These are phyloP conservation scores for Meteorus sp. DNA, from an alignment of 1,140 invertebrate species.

Conservation along the genomic window DNA sequence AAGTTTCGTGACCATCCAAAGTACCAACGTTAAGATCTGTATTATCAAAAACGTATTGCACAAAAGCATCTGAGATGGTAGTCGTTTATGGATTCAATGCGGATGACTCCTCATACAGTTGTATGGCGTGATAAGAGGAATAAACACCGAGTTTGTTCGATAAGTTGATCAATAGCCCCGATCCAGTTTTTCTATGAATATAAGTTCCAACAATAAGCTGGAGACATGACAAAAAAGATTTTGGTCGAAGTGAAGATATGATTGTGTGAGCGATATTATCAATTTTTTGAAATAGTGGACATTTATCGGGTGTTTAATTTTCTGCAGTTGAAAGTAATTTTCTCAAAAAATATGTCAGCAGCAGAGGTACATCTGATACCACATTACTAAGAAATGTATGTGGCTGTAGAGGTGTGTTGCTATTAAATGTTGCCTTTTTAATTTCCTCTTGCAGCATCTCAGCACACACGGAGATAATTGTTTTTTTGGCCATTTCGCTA, in stretches of 20 bases:
- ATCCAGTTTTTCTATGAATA: slow-evolving; percentile 27
- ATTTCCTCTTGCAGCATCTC: too few species aligned
- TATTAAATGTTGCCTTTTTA: too few species aligned
- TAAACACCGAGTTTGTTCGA: slow-evolving; percentile 27
- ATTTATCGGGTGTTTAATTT: too few species aligned
- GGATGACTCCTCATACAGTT: slow-evolving; percentile 1
- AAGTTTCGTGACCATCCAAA: slow-evolving; percentile 34
- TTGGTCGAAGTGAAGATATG: slow-evolving; percentile 41
- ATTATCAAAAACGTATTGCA: slow-evolving; percentile 34
- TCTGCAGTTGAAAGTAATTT: too few species aligned
- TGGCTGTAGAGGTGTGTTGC: too few species aligned
- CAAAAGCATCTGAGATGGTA: slow-evolving; percentile 8
- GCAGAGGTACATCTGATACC: too few species aligned
- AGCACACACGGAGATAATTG: too few species aligned
- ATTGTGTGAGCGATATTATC: slow-evolving; percentile 46
- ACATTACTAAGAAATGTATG: too few species aligned
- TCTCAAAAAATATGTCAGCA: too few species aligned
- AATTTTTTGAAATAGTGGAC: too few species aligned
- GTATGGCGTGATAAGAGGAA: background rate
- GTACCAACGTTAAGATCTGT: slow-evolving; percentile 34
- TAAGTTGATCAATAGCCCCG: slow-evolving; percentile 21
- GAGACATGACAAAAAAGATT: slow-evolving; percentile 39
- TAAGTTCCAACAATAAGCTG: slow-evolving; percentile 18
- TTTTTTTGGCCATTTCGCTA: too few species aligned
- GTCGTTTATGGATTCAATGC: slow-evolving; percentile 10